A percentile compares a stretch with the other conserved stretches of the same genome.
Evolutionary conservation across 2,888 invertebrate species (phyloP).

Genomic region (Himalopsyche tibetana): DNA sequence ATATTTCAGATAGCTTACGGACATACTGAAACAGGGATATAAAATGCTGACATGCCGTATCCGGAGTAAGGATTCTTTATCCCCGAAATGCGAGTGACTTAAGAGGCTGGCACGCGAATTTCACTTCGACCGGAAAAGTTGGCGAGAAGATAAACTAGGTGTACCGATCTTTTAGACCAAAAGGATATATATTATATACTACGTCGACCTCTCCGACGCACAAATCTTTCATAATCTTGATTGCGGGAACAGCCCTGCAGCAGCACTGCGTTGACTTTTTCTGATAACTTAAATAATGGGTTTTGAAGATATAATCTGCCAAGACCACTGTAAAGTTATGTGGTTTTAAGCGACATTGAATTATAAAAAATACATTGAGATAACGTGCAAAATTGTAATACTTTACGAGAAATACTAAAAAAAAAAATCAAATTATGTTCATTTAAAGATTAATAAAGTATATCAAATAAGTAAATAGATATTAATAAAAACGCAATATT

Average conservation of each 20-base stretch:
- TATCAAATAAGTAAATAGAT: no score
- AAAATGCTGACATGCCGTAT: constrained; percentile 63
- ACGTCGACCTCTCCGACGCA: constrained; percentile 69
- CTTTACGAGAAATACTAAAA: neutral
- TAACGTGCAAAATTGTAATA: neutral
- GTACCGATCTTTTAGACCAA: constrained; percentile 41
- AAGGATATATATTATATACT: constrained; percentile 35
- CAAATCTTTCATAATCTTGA: constrained; percentile 79
- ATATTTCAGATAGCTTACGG: constrained; percentile 48
- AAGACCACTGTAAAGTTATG: neutral
- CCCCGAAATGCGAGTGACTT: constrained; percentile 58
- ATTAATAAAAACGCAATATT: no score
- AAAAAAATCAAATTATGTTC: neutral
- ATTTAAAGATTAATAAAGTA: no score
- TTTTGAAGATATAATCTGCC: constrained; percentile 39
- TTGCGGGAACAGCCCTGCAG: constrained; percentile 67
- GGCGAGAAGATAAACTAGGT: constrained; percentile 58
- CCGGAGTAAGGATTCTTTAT: constrained; percentile 60
- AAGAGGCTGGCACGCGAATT: constrained; percentile 39
- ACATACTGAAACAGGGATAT: constrained; percentile 57
- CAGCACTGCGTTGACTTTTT: constrained; percentile 74
- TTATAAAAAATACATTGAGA: neutral
- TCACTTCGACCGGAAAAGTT: constrained; percentile 53
- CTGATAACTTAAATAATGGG: constrained; percentile 65
- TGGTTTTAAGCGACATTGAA: neutral